Percentiles rank a stretch among this genome's conserved stretches.
These are phyloP conservation scores for Montipora capricornis DNA, from an alignment of 64 coral and sea anemone genomes.

Conservation along the genomic window DNA sequence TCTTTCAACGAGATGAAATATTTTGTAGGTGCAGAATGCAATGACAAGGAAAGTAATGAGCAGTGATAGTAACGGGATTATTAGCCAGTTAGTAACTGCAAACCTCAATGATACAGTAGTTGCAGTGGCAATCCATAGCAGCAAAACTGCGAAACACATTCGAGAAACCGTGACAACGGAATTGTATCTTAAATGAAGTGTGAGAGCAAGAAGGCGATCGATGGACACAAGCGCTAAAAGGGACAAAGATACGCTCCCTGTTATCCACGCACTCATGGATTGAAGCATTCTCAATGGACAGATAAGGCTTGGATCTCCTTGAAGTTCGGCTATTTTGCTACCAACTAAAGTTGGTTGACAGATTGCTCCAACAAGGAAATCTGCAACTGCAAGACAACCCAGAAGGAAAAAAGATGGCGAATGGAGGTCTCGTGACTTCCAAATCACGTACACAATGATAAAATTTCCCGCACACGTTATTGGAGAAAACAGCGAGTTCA, in stretches of 20 bases:
- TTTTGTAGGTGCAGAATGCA: constrained; percentile 26
- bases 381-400: constrained; percentile 44
- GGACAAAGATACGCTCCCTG: constrained; percentile 26
- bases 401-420: constrained; percentile 56
- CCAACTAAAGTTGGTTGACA: constrained; percentile 53
- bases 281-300: no score
- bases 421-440: constrained; percentile 15
- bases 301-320: not conserved
- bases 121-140: not conserved
- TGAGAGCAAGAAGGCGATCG: constrained; percentile 59
- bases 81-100: constrained; percentile 40
- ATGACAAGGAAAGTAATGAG: not conserved
- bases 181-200: constrained; percentile 19
- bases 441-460: constrained; percentile 57
- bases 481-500: not conserved
- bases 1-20: constrained; percentile 13
- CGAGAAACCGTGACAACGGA: no score
- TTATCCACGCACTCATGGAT: not conserved
- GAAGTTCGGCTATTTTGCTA: constrained; percentile 42
- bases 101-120: not conserved
- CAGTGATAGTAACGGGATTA: not conserved
- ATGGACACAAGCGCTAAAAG: constrained; percentile 54
- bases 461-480: not conserved
- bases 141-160: no score
- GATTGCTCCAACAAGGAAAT: constrained; percentile 52